Conservation (phyloP, 2,797 vertebrate species). For the Lagorchestes hirsutus region DNA sequence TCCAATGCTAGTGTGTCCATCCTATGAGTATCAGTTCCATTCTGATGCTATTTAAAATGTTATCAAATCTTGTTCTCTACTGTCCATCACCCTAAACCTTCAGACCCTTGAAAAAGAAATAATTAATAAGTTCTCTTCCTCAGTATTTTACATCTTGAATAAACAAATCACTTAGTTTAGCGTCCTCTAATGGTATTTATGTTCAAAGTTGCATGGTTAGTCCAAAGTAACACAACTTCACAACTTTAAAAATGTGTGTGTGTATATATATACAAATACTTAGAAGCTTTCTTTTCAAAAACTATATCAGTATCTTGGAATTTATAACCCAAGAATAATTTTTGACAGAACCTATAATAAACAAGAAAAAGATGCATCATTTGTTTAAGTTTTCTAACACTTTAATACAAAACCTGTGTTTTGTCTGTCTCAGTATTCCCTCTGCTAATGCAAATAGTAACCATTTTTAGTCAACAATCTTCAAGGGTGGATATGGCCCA, state of each 20-base stretch:
- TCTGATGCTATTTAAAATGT: not conserved
- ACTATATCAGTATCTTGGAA: not conserved
- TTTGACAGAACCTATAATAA: not conserved
- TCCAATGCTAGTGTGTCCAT: not conserved
- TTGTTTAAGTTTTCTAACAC: not conserved
- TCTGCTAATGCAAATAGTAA: not conserved
- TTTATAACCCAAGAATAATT: not conserved
- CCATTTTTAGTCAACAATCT: not conserved
- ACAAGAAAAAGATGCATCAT: not conserved
- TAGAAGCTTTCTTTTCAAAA: not conserved
- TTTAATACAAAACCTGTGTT: not conserved
- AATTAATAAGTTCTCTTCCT: not conserved
- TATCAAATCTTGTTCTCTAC: not conserved
- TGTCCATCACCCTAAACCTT: not conserved
- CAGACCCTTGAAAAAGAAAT: not conserved
- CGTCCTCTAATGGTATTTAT: not conserved
- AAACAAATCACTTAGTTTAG: not conserved
- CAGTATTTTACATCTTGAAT: not conserved
- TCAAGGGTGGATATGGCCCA: not conserved
- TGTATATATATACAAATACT: not conserved
- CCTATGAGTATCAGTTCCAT: not conserved
- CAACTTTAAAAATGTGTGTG: not conserved
- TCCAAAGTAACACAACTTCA: not conserved
- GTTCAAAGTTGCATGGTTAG: not conserved
- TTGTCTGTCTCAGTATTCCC: not conserved